Conservation (phyloP, 2,888 invertebrate species). For the Amphipoea oculea region DNA sequence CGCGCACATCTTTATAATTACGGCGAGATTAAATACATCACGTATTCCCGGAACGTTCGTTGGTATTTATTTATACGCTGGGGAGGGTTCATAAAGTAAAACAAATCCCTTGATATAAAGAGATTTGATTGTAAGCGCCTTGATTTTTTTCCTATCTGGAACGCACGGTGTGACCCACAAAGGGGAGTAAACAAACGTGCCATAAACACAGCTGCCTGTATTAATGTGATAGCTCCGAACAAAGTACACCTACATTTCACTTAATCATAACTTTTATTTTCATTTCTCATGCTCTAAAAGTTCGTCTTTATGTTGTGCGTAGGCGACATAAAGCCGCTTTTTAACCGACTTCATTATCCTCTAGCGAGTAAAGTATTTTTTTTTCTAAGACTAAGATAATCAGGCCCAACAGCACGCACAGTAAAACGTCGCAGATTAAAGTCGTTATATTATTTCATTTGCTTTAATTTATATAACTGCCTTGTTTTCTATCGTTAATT, state of each 20-base stretch:
- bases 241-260: constrained; percentile 72
- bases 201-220: constrained; percentile 70
- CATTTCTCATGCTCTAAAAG: too few species aligned
- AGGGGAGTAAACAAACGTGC: constrained; percentile 74
- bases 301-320: too few species aligned
- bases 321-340: too few species aligned
- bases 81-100: constrained; percentile 59
- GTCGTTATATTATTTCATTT: too few species aligned
- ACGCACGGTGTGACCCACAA: constrained; percentile 64
- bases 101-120: constrained; percentile 66
- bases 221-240: constrained; percentile 74
- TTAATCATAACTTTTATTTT: constrained; percentile 56
- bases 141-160: constrained; percentile 66
- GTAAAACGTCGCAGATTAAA: too few species aligned
- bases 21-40: constrained; percentile 57
- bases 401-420: too few species aligned
- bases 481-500: too few species aligned
- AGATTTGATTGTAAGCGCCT: constrained; percentile 68
- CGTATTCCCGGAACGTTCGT: constrained; percentile 58
- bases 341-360: too few species aligned
- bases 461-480: too few species aligned
- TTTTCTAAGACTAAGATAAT: too few species aligned
- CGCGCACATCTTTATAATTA: constrained; percentile 45
- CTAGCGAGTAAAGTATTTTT: too few species aligned
- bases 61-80: constrained; percentile 62